These are phyloP conservation scores for Melipona beecheii DNA, from an alignment of 2,888 invertebrate species.

Conservation along the genomic window DNA sequence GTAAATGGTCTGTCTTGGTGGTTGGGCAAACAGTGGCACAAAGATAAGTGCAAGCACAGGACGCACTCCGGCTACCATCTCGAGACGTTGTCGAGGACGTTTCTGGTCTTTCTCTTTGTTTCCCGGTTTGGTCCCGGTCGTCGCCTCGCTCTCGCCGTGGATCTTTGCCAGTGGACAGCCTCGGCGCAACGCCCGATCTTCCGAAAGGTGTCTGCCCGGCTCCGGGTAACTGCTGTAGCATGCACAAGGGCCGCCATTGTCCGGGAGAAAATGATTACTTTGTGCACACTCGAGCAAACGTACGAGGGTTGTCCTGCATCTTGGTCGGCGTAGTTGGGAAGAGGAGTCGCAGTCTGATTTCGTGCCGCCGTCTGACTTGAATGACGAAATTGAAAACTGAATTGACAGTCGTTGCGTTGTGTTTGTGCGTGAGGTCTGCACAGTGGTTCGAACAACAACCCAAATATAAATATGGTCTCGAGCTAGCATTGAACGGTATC, in stretches of 20 bases:
- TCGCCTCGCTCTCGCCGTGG: constrained; percentile 19
- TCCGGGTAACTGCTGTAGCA: constrained; percentile 57
- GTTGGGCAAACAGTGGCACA: constrained; percentile 80
- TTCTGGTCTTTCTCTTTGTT: constrained; percentile 53
- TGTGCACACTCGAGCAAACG: constrained; percentile 39
- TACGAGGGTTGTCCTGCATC: constrained; percentile 12
- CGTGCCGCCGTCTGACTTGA: constrained; percentile 28
- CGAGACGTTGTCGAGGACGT: constrained; percentile 78
- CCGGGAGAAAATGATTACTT: constrained; percentile 61
- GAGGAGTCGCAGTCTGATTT: too few species aligned
- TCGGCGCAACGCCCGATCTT: constrained; percentile 39
- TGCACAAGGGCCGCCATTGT: constrained; percentile 64
- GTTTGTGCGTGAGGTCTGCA: background rate
- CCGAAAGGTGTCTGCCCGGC: constrained; percentile 63
- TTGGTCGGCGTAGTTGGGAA: background rate
- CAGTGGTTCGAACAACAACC: too few species aligned
- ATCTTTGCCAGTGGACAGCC: background rate
- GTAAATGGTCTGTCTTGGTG: constrained; percentile 81
- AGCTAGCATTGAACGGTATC: too few species aligned
- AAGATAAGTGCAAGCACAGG: constrained; percentile 76
- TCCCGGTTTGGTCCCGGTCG: background rate
- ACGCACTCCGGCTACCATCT: constrained; percentile 74
- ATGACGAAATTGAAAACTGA: constrained; percentile 28
- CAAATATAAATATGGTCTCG: too few species aligned
- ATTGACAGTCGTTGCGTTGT: constrained; percentile 39